Evolutionary conservation across 2,888 invertebrate species (phyloP), one percentile per base, ranked within the genome.

Genomic region (Andrena praecox): DNA sequence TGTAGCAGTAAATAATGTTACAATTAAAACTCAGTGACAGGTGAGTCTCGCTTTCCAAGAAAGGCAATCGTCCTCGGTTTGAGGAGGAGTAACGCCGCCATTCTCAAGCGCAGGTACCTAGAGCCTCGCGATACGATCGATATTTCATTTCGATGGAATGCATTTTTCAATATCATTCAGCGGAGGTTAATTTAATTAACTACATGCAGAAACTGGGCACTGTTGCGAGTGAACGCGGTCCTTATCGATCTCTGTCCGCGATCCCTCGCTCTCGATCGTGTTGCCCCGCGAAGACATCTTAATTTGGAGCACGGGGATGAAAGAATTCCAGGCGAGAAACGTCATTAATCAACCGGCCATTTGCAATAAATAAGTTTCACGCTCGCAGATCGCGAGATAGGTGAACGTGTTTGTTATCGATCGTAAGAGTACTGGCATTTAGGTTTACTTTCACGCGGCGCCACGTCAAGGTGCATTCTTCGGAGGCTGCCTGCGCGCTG

Each of bases 381-480:
- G 35, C 12, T 59, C 12, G 4, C 33, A 20, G 63, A 69, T 69
- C 69, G 64, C 5, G 3, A 31, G 67, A 73, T 64, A 73, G 54
- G 3, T 20, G 42, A 60, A 42, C 68, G 69, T 52, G 79, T 73
- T 69, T 31, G 31, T 52, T 79, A 73, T 73, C 79, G 50, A 73
- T 78, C 63, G 24, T 29, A 2, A 20, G 20, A 29, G 16, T 60
- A 74, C 66, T 70, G 80, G 74, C 73, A 80, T 82, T 79, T 74
- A n/a, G 48, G 27, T 59, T 80, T 63, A 68, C 80, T 76, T 80
- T 68, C 75, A 80, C 80, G 68, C 29, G 24, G 54, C 50, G 12
- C 29, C 66, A 56, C 62, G 70, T 68, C 76, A 24, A 76, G 52
- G 35, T 54, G 74, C 77, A 77, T 77, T 82, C 82, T 66, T 12